Percentiles rank a stretch among this genome's conserved stretches.
These are phyloP conservation scores for Bryconaethiops microstoma DNA, from an alignment of 2,797 vertebrate genomes.

Conservation along the genomic window DNA sequence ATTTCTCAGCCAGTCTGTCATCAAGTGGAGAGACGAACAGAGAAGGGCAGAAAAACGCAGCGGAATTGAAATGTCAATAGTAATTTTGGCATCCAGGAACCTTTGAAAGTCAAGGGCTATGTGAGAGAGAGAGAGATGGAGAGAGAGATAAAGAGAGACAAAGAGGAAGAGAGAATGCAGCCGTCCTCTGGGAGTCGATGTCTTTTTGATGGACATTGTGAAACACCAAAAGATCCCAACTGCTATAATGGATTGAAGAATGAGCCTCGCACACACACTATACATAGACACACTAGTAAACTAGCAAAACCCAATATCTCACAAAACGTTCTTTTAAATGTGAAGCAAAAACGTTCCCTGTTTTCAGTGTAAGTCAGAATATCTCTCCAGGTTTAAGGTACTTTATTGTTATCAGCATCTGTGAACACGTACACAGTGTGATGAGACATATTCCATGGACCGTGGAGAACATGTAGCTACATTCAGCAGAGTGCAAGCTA, in stretches of 20 bases:
- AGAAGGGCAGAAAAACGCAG: slow-evolving; percentile 59
- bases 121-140: slow-evolving; percentile 1
- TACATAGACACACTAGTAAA: too few relatives aligned
- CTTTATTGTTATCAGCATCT: too few relatives aligned
- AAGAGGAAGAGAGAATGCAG: slow-evolving; percentile 22
- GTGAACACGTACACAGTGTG: background rate
- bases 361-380: slow-evolving; percentile 7
- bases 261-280: slow-evolving; percentile 68
- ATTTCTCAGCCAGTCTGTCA: slow-evolving; percentile 75
- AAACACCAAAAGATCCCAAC: slow-evolving; percentile 78
- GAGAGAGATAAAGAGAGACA: slow-evolving; percentile 1
- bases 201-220: slow-evolving; percentile 69
- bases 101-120: slow-evolving; percentile 77
- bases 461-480: too few relatives aligned
- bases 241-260: slow-evolving; percentile 83
- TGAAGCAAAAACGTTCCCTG: background rate
- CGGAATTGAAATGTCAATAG: slow-evolving; percentile 94
- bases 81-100: slow-evolving; percentile 86
- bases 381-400: background rate
- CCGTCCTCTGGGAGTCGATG: slow-evolving; percentile 66
- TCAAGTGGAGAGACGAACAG: slow-evolving; percentile 76
- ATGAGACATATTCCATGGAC: background rate
- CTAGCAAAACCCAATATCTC: too few relatives aligned
- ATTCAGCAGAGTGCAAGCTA: too few relatives aligned
- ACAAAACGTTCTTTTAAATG: too few relatives aligned